A percentile compares a stretch with the other conserved stretches of the same genome.
Evolutionary conservation across 2,797 vertebrate genomes (phyloP).

Genomic region (Rhynchotus rufescens): DNA sequence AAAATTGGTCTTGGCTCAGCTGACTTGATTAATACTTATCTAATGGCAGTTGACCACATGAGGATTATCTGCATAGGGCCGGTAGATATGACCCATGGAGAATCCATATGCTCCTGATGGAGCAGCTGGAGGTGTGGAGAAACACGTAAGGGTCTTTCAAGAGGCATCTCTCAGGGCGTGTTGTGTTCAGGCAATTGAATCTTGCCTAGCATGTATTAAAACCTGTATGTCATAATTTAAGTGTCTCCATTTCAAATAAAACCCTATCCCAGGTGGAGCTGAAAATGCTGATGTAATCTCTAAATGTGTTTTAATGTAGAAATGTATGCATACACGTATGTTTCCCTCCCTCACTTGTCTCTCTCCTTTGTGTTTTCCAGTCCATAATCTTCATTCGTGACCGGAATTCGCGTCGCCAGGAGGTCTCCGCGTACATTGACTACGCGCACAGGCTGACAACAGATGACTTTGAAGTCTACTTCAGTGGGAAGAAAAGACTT

Average conservation of each 20-base stretch:
- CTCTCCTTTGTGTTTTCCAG: conserved; percentile 77
- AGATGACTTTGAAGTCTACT: conserved; percentile 89
- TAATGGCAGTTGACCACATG: fast-evolving
- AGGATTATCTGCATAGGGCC: fast-evolving
- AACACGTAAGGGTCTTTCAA: not conserved
- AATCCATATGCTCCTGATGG: not conserved
- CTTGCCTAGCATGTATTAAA: not conserved
- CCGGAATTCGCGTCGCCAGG: conserved; percentile 84
- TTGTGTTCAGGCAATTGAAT: not conserved
- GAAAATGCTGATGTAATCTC: not conserved
- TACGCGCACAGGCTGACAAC: conserved; percentile 87
- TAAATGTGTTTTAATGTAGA: not conserved
- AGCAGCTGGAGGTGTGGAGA: not conserved
- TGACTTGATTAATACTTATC: not conserved
- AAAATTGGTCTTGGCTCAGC: not conserved
- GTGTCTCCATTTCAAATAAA: not conserved
- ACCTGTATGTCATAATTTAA: not conserved
- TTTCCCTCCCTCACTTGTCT: not conserved
- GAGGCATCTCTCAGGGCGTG: not conserved
- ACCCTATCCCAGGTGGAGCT: not conserved
- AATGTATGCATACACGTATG: fast-evolving
- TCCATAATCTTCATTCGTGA: conserved; percentile 92
- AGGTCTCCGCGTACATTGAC: conserved; percentile 92
- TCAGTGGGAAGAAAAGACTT: conserved; percentile 86
- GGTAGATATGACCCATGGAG: not conserved